A percentile compares a stretch with the other conserved stretches of the same genome.
Evolutionary conservation across 2,113 vertebrate genomes (phyloP).

Genomic region (Sigmodon hispidus): DNA sequence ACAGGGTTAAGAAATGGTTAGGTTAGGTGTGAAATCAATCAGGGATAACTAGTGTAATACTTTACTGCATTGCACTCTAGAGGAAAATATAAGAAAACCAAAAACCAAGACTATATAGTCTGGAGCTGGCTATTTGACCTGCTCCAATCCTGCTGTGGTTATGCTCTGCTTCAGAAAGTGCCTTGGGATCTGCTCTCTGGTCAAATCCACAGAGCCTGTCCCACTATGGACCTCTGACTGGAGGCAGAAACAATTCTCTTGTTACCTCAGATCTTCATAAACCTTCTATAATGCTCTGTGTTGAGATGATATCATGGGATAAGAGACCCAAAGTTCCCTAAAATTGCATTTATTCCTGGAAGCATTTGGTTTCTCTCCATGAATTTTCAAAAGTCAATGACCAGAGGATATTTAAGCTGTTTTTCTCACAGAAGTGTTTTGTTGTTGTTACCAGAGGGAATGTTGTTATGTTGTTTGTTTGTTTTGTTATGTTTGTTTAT

Average conservation of each 20-base stretch:
- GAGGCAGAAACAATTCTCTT: not conserved
- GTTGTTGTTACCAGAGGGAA: too few relatives aligned
- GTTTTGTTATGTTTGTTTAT: too few relatives aligned
- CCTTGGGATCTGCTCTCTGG: not conserved
- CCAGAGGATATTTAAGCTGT: not conserved
- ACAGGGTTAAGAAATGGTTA: not conserved
- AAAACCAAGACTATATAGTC: not conserved
- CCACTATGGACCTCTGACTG: not conserved
- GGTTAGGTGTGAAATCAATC: not conserved
- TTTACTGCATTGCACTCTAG: not conserved
- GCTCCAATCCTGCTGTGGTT: not conserved
- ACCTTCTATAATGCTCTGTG: not conserved
- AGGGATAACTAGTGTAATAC: not conserved
- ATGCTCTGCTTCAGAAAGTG: not conserved
- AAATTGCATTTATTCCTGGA: not conserved
- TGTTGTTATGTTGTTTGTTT: too few relatives aligned
- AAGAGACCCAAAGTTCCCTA: not conserved
- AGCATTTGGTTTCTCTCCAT: constrained; percentile 4
- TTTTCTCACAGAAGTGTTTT: constrained; percentile 35
- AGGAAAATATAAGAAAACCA: not conserved
- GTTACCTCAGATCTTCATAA: not conserved
- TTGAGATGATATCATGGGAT: not conserved
- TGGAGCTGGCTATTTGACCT: not conserved
- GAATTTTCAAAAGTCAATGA: not conserved
- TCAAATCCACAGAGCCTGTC: not conserved